Evolutionary conservation across 2,797 vertebrate species (phyloP).

Genomic region (Thunnus albacares): DNA sequence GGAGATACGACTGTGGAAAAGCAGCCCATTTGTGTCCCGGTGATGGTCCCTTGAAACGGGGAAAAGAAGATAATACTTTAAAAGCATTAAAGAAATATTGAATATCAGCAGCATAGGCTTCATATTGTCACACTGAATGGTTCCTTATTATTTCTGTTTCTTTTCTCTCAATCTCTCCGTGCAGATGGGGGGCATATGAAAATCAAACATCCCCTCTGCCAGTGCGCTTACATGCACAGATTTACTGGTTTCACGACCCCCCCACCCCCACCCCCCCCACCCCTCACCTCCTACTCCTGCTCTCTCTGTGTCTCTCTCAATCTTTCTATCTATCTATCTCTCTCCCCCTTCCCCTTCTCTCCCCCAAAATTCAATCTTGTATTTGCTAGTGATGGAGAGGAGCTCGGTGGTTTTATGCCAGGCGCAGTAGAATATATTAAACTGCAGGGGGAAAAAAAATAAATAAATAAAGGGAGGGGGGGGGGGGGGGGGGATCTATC

Average conservation of each 20-base stretch:
- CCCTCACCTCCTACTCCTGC: constrained; percentile 43
- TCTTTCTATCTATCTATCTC: constrained; percentile 66
- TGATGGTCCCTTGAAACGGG: constrained; percentile 55
- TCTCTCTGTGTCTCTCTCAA: constrained; percentile 58
- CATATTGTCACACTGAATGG: constrained; percentile 53
- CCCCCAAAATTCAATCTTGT: constrained; percentile 82
- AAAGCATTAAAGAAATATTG: constrained; percentile 65
- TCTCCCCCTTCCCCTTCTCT: constrained; percentile 45
- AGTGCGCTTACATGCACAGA: constrained; percentile 63
- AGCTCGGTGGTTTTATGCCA: constrained; percentile 72
- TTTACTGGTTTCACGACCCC: constrained; percentile 68
- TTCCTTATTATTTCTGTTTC: constrained; percentile 58
- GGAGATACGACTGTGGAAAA: constrained; percentile 41
- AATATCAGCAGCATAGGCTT: constrained; percentile 46
- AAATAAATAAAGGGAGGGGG: constrained; percentile 60
- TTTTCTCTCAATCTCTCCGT: constrained; percentile 34
- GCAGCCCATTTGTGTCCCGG: constrained; percentile 36
- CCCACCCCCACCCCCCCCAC: constrained; percentile 3
- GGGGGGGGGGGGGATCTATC: constrained; percentile 53
- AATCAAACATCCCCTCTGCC: constrained; percentile 62
- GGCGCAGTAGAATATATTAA: constrained; percentile 78
- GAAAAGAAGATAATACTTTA: constrained; percentile 60
- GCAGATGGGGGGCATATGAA: constrained; percentile 29
- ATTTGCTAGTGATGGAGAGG: constrained; percentile 76
- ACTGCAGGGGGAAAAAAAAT: constrained; percentile 58